A percentile compares a stretch with the other conserved stretches of the same genome.
Evolutionary conservation across 2,888 invertebrate genomes (phyloP).

Genomic region (Nemapogon koenigi): DNA sequence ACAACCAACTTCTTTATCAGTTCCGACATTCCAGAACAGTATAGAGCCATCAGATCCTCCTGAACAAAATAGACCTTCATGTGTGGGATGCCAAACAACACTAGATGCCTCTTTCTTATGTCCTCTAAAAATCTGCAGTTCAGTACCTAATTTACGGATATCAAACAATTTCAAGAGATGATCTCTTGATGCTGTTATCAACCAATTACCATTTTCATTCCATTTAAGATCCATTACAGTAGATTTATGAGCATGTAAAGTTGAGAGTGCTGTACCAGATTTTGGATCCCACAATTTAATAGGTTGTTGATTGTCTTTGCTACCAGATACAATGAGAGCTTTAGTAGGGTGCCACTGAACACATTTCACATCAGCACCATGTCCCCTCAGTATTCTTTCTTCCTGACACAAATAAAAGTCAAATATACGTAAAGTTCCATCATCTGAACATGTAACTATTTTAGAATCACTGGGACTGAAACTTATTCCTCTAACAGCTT

Average conservation of each 20-base stretch:
- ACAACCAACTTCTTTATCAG: constrained; percentile 97
- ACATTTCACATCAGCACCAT: constrained; percentile 98
- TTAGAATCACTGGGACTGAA: constrained; percentile 99
- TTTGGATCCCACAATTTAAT: constrained; percentile 99
- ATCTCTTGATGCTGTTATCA: constrained; percentile 97
- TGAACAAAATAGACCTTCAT: constrained; percentile 96
- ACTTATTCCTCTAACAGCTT: constrained; percentile 98
- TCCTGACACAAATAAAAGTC: constrained; percentile 97
- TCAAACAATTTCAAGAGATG: constrained; percentile 98
- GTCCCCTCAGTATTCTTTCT: constrained; percentile 92
- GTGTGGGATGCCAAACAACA: constrained; percentile 97
- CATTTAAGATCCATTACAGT: constrained; percentile 99
- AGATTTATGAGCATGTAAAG: constrained; percentile 98
- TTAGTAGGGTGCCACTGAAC: constrained; percentile 99
- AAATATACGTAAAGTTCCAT: constrained; percentile 98
- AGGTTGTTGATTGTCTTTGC: constrained; percentile 99
- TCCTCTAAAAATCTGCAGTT: constrained; percentile 96
- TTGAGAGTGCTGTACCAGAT: constrained; percentile 92
- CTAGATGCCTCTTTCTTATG: constrained; percentile 99
- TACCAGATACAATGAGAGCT: constrained; percentile 95
- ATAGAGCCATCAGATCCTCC: constrained; percentile 99
- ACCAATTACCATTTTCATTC: constrained; percentile 99
- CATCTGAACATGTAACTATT: constrained; percentile 99
- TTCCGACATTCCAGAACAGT: constrained; percentile 98
- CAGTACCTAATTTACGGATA: constrained; percentile 92